phyloP scores from a whole-genome alignment of 2,888 invertebrate genomes.

The Drosophila mayaguana region DNA sequence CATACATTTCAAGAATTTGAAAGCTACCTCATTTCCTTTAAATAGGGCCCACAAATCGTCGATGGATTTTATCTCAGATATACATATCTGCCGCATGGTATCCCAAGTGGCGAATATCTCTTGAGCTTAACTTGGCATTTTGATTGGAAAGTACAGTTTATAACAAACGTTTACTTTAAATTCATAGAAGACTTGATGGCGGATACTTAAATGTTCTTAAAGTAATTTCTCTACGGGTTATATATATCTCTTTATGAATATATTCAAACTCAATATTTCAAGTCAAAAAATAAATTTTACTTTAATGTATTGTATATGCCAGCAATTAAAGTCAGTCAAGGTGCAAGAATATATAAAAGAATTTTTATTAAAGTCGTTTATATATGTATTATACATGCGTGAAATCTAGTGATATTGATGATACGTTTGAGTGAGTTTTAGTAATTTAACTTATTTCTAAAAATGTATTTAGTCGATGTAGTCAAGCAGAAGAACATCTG shows the following conservation, averaged over 20 bases:
- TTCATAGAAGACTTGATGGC: not conserved
- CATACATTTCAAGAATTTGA: too few relatives aligned
- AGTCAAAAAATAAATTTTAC: too few relatives aligned
- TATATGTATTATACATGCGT: not conserved
- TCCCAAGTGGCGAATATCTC: not conserved
- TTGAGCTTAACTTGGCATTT: not conserved
- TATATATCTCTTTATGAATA: too few relatives aligned
- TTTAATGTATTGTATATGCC: too few relatives aligned
- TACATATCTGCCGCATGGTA: not conserved
- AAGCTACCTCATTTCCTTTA: not conserved
- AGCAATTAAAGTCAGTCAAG: not conserved
- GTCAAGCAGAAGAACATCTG: not conserved
- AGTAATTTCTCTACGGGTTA: too few relatives aligned
- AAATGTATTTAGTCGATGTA: not conserved
- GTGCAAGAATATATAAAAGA: not conserved
- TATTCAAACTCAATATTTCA: too few relatives aligned
- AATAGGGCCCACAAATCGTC: not conserved
- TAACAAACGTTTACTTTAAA: not conserved
- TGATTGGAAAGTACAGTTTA: not conserved
- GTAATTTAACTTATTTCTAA: not conserved
- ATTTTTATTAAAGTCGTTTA: too few relatives aligned
- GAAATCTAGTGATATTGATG: not conserved
- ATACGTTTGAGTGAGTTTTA: not conserved
- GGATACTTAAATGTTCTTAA: not conserved
- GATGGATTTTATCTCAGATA: constrained; percentile 5